phyloP scores from a whole-genome alignment of 2,797 vertebrate genomes.

The Prunella strophiata region DNA sequence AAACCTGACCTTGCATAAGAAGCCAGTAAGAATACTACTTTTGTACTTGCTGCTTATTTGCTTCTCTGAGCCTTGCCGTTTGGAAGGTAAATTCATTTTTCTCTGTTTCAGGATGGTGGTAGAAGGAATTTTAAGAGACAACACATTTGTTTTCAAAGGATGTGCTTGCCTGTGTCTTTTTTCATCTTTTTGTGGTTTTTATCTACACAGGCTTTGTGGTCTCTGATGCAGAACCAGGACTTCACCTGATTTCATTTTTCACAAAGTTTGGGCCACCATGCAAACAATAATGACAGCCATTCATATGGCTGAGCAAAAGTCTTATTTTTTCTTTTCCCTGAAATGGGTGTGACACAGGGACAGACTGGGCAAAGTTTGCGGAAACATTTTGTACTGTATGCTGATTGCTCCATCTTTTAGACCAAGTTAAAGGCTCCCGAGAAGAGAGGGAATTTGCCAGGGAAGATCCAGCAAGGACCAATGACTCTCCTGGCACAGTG shows the following conservation, averaged over 20 bases:
- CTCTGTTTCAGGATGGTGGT: neutral
- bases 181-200: neutral
- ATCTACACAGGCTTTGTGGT: neutral
- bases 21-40: neutral
- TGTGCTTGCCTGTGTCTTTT: neutral
- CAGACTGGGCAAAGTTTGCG: neutral
- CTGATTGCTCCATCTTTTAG: conserved; percentile 44
- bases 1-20: neutral
- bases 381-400: neutral
- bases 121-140: neutral
- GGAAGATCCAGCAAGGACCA: neutral
- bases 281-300: neutral
- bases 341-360: conserved; percentile 21
- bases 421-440: neutral
- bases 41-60: neutral
- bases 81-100: neutral
- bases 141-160: neutral
- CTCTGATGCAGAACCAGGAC: neutral
- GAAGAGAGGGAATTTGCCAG: neutral
- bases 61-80: neutral
- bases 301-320: neutral
- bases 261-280: neutral
- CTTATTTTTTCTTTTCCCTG: conserved; percentile 10
- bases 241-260: neutral
- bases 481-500: neutral